Base-by-base conservation (phyloP, 2,797 vertebrate species). In the Crenuchus spilurus region DNA sequence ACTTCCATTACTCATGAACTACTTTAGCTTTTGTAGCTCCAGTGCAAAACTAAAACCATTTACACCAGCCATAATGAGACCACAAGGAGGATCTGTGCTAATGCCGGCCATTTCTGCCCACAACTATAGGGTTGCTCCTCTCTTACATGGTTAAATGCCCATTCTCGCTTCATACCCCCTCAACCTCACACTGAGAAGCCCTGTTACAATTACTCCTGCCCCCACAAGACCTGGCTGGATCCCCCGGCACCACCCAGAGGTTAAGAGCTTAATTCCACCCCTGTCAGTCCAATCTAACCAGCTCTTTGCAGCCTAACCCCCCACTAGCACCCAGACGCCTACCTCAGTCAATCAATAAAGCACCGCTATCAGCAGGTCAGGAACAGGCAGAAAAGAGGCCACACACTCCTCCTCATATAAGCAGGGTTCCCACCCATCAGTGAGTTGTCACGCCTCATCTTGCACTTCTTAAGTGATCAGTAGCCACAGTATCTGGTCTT, bases 241-340 rank as follows among this genome's bases (percentile, higher is more conserved):
- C 70, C 13, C 64, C 70, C 44, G 52, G 62, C 41, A 26, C 48
- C 41, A 39, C 65, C 68, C 70, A 4, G 30, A 69, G 77, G 79
- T 80, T 73, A 79, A 77, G 66, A 74, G 75, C 68, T 77, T 77
- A 70, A 83, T 83, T 81, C 78, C 74, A 80, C 72, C 76, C 66
- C 61, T 79, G 79, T 82, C 82, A 74, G 60, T 82, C 49, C 72
- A 79, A 75, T 75, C 82, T 78, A 72, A 58, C 55, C 44, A 65
- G 76, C 65, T 54, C 44, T 76, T 41, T 44, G 54, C 64, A 52
- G 62, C 31, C 46, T 60, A 58, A 66, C 69, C 63, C 60, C 33
- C 41, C 37, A 14, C 35, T 30, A 71, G 60, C 46, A 48, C 24
- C 24, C 70, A 39, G 75, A 75, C 46, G 10, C 44, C 52, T 22